Conservation (phyloP, 2,888 invertebrate genomes). For the Lissonota sp. region DNA sequence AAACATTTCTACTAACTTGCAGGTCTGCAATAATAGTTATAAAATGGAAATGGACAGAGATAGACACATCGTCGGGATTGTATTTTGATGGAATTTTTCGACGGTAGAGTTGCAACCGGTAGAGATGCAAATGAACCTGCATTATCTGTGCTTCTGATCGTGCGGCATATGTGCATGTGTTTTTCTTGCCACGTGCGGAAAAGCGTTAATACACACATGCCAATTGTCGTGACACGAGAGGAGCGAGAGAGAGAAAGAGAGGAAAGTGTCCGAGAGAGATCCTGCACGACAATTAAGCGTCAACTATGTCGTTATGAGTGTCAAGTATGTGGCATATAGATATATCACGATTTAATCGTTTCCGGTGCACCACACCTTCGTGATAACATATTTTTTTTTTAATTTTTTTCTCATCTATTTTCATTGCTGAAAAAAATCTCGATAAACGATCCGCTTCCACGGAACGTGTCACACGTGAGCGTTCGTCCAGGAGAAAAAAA, state of each 20-base stretch:
- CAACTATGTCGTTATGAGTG: slow-evolving; percentile 58
- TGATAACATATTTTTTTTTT: slow-evolving; percentile 23
- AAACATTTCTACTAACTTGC: too few relatives aligned
- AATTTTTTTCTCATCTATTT: slow-evolving; percentile 15
- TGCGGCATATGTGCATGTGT: slow-evolving; percentile 14
- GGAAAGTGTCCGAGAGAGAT: slow-evolving; percentile 48
- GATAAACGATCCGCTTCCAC: slow-evolving; percentile 33
- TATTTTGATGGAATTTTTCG: too few relatives aligned
- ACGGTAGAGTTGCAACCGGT: too few relatives aligned
- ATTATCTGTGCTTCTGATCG: too few relatives aligned
- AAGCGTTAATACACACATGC: slow-evolving; percentile 29
- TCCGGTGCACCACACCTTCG: slow-evolving; percentile 55
- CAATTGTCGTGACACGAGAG: background rate
- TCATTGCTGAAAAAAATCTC: slow-evolving; percentile 11
- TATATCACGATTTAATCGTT: slow-evolving; percentile 61
- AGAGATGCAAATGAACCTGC: too few relatives aligned
- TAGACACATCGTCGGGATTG: too few relatives aligned
- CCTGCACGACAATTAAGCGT: slow-evolving; percentile 43
- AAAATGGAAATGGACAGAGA: too few relatives aligned
- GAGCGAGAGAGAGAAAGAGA: slow-evolving; percentile 33
- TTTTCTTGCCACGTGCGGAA: slow-evolving; percentile 47
- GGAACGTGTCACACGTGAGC: slow-evolving; percentile 14
- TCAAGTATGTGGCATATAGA: slow-evolving; percentile 52
- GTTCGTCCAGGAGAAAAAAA: slow-evolving; percentile 9
- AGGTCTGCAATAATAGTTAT: too few relatives aligned